These are phyloP conservation scores for Uropsilus gracilis DNA, from an alignment of 2,113 vertebrate species.

Conservation along the genomic window DNA sequence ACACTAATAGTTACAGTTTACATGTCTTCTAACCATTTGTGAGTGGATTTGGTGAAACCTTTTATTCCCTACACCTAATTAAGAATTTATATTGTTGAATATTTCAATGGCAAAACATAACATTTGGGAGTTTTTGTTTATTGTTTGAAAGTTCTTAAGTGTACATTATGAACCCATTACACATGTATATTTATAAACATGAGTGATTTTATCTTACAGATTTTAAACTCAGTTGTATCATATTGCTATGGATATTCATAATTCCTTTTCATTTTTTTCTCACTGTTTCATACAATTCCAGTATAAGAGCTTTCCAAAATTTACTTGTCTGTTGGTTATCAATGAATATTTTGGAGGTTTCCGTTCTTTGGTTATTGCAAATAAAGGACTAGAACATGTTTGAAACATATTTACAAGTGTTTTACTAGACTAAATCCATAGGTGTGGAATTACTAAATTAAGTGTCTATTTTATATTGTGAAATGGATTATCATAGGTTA, in stretches of 20 bases:
- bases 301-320: neutral
- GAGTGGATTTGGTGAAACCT: neutral
- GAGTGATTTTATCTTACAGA: slow-evolving; percentile 35
- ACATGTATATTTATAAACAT: slow-evolving; percentile 40
- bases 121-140: slow-evolving; percentile 11
- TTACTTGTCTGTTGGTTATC: neutral
- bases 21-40: slow-evolving; percentile 42
- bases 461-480: neutral
- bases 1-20: neutral
- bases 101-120: slow-evolving; percentile 33
- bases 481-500: neutral
- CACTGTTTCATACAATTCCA: neutral
- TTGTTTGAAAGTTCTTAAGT: slow-evolving; percentile 34
- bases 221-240: neutral
- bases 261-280: neutral
- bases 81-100: slow-evolving; percentile 48
- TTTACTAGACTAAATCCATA: neutral
- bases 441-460: neutral
- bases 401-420: neutral
- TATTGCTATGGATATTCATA: neutral
- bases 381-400: neutral
- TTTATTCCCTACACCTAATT: neutral
- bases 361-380: neutral
- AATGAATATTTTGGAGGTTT: neutral
- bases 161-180: neutral